Percentiles rank a stretch among this genome's conserved stretches.
Conservation (phyloP, 2,888 invertebrate genomes). For the Ramazzottius varieornatus region DNA sequence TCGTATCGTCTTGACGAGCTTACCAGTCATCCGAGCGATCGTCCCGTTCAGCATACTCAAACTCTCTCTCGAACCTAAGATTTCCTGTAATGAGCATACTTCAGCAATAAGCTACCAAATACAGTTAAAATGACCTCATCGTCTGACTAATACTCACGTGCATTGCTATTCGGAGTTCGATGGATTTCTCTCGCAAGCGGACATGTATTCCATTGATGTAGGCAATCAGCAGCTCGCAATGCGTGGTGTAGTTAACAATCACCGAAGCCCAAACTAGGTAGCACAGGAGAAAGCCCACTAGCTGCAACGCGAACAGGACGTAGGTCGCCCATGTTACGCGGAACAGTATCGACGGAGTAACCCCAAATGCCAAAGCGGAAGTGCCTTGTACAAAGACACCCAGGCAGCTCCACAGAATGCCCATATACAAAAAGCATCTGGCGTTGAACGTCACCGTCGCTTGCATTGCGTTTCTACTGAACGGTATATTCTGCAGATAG, state of each 20-base stretch:
- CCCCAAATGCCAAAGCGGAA: constrained; percentile 17
- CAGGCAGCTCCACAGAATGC: constrained; percentile 15
- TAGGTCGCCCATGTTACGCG: constrained; percentile 7
- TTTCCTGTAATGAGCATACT: constrained; percentile 13
- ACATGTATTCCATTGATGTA: constrained; percentile 19
- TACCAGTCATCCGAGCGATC: constrained; percentile 21
- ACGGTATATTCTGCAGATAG: constrained; percentile 13
- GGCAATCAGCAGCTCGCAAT: constrained; percentile 22
- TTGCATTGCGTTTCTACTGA: constrained; percentile 4
- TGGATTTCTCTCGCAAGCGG: constrained; percentile 19
- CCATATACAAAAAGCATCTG: constrained; percentile 8
- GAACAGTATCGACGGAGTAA: constrained; percentile 4
- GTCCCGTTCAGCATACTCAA: constrained; percentile 19
- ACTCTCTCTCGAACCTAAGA: constrained; percentile 16
- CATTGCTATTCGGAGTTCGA: constrained; percentile 19
- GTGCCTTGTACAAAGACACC: constrained; percentile 16
- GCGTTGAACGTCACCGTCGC: not conserved
- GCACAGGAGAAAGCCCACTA: constrained; percentile 15
- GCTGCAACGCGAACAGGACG: constrained; percentile 15
- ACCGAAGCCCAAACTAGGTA: constrained; percentile 21
- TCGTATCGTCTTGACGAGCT: too few relatives aligned
- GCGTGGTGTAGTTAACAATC: constrained; percentile 21
- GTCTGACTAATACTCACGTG: constrained; percentile 15
- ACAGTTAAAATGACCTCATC: too few relatives aligned
- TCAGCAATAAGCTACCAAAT: constrained; percentile 1